A percentile compares a stretch with the other conserved stretches of the same genome.
Conservation (phyloP, 2,888 invertebrate species). For the Orthosia incerta region DNA sequence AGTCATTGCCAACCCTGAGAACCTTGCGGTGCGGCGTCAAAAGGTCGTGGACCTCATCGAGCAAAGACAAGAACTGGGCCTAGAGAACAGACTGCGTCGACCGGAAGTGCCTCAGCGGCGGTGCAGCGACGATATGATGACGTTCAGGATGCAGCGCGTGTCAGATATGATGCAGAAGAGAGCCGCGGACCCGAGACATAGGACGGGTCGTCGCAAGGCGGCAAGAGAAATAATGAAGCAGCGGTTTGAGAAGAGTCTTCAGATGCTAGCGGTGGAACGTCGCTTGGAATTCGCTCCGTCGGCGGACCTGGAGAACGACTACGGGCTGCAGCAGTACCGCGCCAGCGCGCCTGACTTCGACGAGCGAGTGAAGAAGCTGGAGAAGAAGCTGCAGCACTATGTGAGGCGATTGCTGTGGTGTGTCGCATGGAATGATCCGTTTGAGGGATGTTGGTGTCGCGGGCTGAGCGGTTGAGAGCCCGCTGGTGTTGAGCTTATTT, state of each 20-base stretch:
- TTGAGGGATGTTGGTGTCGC: conserved; percentile 44
- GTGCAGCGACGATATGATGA: conserved; percentile 82
- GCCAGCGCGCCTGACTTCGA: conserved; percentile 96
- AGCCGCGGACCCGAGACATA: conserved; percentile 86
- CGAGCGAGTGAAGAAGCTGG: conserved; percentile 96
- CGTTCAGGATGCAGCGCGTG: conserved; percentile 93
- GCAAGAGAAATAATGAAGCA: conserved; percentile 93
- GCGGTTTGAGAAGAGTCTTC: conserved; percentile 96
- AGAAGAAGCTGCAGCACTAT: conserved; percentile 86
- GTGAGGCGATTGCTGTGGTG: conserved; percentile 83
- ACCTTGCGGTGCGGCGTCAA: conserved; percentile 79
- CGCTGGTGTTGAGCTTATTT: background rate
- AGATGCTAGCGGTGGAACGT: conserved; percentile 95
- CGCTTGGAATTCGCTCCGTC: conserved; percentile 91
- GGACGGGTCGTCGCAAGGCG: conserved; percentile 79
- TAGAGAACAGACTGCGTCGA: conserved; percentile 73
- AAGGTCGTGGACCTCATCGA: conserved; percentile 80
- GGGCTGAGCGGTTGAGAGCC: conserved; percentile 57
- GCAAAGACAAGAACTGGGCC: conserved; percentile 64
- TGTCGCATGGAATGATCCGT: conserved; percentile 79
- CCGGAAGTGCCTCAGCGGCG: conserved; percentile 69
- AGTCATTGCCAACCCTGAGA: conserved; percentile 80
- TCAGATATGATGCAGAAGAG: conserved; percentile 94
- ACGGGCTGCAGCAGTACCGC: conserved; percentile 95
- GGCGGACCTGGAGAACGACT: conserved; percentile 94